Base-by-base conservation (phyloP, 2,888 invertebrate species). In the Nemoura dubitans region DNA sequence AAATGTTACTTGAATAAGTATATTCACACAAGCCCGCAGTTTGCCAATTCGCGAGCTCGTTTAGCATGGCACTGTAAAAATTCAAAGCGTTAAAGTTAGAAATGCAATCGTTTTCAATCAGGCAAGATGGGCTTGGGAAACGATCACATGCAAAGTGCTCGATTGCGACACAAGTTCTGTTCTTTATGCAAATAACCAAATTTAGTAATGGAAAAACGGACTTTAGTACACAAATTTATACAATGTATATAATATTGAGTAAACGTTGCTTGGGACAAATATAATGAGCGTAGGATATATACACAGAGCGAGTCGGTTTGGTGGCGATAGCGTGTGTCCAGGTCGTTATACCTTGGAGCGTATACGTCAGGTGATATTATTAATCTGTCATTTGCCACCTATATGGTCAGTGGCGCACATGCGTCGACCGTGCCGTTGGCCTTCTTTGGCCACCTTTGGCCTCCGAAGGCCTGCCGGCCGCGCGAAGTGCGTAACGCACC, bases 341-440 rank as follows among this genome's bases (percentile, higher is more conserved):
- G 59, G 16, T 59, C 59, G 59, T 59, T 59, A 59, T 14, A 3
- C 2, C 21, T 21, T 1, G 59, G 3, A 6, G 36, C 36, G 36
- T 10, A n/a, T 36, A 59, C 14, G 59, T 59, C 59, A 21, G 59
- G 16, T 59, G 21, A 21, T 59, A 59, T 59, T 59, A 59, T 59
- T 59, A 59, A 59, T 59, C 59, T 59, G 59, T 59, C 59, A 59
- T 59, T 59, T 59, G 59, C 59, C 59, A 59, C 59, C 59, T 59
- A 59, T 59, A 59, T 59, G 59, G 59, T 59, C 59, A 59, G 14
- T 59, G 14, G 16, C 14, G 59, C 59, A n/a, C n/a, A 59, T 59
- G 59, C 59, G 59, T 59, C 2, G 59, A n/a, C n/a, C n/a, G n/a
- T n/a, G n/a, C n/a, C 21, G 59, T 59, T 59, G 1, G 59, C 59